Percentiles rank a stretch among this genome's conserved stretches.
Evolutionary conservation across 2,113 vertebrate species (phyloP).

Genomic region (Oriolus oriolus): DNA sequence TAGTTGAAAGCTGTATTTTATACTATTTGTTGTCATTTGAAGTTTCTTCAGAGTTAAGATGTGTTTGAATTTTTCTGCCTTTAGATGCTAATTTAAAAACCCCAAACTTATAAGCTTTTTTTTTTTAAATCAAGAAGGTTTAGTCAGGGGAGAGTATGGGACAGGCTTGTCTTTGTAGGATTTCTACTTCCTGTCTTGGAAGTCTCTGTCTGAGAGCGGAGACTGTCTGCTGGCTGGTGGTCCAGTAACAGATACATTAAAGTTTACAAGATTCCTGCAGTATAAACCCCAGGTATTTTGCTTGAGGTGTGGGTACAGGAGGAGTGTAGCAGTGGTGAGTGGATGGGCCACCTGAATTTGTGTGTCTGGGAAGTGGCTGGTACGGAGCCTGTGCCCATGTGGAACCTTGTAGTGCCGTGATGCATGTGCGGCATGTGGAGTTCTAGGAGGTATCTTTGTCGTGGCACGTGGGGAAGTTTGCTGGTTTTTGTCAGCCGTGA

Average conservation of each 20-base stretch:
- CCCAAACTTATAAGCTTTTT: not conserved
- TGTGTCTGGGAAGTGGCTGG: not conserved
- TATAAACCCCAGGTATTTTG: not conserved
- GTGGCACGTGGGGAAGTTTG: rapidly evolving
- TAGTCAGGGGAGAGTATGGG: not conserved
- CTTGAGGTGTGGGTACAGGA: not conserved
- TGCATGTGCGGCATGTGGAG: not conserved
- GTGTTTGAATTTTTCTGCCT: not conserved
- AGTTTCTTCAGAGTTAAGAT: not conserved
- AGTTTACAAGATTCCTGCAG: not conserved
- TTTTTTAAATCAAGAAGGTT: not conserved
- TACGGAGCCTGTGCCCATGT: rapidly evolving
- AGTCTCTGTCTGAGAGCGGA: not conserved
- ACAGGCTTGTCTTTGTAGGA: not conserved
- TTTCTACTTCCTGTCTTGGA: not conserved
- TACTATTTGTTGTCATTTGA: not conserved
- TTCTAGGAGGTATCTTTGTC: not conserved
- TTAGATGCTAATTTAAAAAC: not conserved
- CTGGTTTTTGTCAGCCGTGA: not conserved
- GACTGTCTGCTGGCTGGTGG: not conserved
- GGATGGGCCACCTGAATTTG: not conserved
- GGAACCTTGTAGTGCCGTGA: rapidly evolving
- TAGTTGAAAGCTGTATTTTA: not conserved
- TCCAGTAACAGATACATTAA: not conserved
- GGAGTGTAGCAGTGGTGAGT: not conserved